Evolutionary conservation across 2,888 invertebrate genomes (phyloP), one percentile per base, ranked within the genome.

Genomic region (Yponomeuta sedellus): DNA sequence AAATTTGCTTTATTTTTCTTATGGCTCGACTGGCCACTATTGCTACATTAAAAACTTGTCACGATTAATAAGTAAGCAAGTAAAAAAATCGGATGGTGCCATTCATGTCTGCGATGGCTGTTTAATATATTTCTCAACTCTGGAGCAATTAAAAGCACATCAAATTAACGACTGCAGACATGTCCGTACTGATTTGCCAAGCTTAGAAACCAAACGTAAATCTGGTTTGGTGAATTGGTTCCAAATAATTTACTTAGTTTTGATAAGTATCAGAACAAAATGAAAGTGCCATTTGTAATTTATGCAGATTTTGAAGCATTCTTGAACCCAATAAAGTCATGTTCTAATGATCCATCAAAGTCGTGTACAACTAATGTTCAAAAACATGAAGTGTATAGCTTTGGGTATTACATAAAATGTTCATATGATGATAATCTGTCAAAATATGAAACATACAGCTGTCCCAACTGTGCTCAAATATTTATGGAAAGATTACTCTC

Each of bases 321-420:
- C 66, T 66, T 74, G 63, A 71, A 67, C 11, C 73, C 73, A 39
- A 69, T 74, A 10, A 20, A 70, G 62, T 61, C 68, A 52, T 72
- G 69, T 70, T 56, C 65, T 22, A 71, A 71, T 34, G 67, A 73
- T 67, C 70, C 69, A 22, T 65, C 61, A n/a, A 72, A 69, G 64
- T 66, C 72, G 12, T 69, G 64, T 44, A 73, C 73, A n/a, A 68
- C 66, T n/a, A 74, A 73, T 64, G 64, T 72, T 57, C 69, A 74
- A 44, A 69, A 69, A 71, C 72, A 74, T 68, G 70, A 71, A 59
- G 69, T 69, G 1, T 74, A 74, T 66, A 76, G 75, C 70, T 76
- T 75, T 67, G 74, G 72, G 11, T 75, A 75, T 68, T 75, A 74
- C 61, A 69, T 75, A 11, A 74, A 75, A 68, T 75, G 74, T 70